These are phyloP conservation scores for Tarsius wallacei DNA, from an alignment of 2,797 vertebrate species.

Conservation along the genomic window DNA sequence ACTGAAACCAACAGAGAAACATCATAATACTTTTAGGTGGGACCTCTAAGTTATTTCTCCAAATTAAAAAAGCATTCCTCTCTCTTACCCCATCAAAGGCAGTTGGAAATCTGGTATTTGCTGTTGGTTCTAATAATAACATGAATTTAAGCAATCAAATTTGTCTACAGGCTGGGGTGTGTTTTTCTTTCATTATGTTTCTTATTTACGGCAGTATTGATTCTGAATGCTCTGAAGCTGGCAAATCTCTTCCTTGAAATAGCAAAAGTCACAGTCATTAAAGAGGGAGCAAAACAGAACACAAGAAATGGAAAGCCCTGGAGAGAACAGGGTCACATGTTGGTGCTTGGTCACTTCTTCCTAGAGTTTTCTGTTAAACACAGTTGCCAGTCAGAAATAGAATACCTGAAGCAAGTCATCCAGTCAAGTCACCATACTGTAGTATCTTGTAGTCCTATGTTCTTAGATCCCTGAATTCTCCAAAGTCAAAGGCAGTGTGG, in stretches of 20 bases:
- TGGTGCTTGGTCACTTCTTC: background rate
- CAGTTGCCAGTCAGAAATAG: background rate
- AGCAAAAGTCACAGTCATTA: slow-evolving; percentile 67
- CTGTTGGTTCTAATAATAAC: slow-evolving; percentile 68
- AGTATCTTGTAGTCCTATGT: background rate
- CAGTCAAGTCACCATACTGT: background rate
- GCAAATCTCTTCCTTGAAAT: slow-evolving; percentile 67
- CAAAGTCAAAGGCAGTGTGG: background rate
- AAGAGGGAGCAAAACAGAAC: background rate
- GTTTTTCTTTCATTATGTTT: slow-evolving; percentile 79
- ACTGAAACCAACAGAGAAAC: background rate
- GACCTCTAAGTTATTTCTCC: background rate
- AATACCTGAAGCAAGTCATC: background rate
- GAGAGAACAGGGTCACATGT: background rate
- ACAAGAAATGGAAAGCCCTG: background rate
- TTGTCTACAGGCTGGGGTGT: slow-evolving; percentile 67
- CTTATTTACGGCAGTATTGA: slow-evolving; percentile 81
- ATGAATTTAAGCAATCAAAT: slow-evolving; percentile 72
- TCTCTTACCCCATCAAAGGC: background rate
- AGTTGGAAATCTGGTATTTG: slow-evolving; percentile 25
- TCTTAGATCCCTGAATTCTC: background rate
- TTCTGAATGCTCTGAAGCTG: slow-evolving; percentile 70
- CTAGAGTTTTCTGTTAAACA: background rate
- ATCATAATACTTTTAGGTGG: background rate
- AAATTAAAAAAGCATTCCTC: background rate